Conservation (phyloP, 2,113 vertebrate genomes). For the Grus americana region DNA sequence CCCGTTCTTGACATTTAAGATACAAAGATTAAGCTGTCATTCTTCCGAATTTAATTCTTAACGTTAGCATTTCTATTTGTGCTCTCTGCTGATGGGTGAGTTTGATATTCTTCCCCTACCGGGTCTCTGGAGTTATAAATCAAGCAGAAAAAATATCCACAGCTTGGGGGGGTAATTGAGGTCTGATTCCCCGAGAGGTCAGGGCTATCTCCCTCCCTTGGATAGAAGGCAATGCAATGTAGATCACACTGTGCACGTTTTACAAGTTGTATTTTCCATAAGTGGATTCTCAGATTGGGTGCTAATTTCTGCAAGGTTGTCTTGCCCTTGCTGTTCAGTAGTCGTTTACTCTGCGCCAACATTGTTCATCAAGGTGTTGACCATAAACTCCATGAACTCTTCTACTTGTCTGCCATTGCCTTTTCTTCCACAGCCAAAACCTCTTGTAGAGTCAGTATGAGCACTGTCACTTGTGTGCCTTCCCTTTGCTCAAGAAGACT, state of each 20-base stretch:
- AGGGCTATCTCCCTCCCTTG: not conserved
- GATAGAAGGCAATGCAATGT: not conserved
- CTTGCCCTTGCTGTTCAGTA: not conserved
- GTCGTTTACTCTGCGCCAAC: fast-evolving
- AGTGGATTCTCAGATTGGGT: not conserved
- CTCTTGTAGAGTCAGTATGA: not conserved
- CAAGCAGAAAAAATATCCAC: not conserved
- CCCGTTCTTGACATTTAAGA: conserved; percentile 22
- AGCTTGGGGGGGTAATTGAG: not conserved
- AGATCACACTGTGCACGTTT: not conserved
- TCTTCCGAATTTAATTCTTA: conserved; percentile 12
- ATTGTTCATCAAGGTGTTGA: not conserved
- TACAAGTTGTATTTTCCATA: not conserved
- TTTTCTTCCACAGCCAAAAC: not conserved
- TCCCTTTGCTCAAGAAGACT: not conserved
- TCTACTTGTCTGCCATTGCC: not conserved
- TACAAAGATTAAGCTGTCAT: conserved; percentile 27
- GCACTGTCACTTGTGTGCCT: not conserved
- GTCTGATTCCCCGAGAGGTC: not conserved
- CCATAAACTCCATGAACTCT: not conserved
- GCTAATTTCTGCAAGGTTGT: not conserved
- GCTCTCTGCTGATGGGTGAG: conserved; percentile 13
- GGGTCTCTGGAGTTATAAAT: not conserved
- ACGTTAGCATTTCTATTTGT: not conserved
- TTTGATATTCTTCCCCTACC: not conserved